Evolutionary conservation across 2,113 vertebrate genomes (phyloP).

Genomic region (Ascaphus truei): DNA sequence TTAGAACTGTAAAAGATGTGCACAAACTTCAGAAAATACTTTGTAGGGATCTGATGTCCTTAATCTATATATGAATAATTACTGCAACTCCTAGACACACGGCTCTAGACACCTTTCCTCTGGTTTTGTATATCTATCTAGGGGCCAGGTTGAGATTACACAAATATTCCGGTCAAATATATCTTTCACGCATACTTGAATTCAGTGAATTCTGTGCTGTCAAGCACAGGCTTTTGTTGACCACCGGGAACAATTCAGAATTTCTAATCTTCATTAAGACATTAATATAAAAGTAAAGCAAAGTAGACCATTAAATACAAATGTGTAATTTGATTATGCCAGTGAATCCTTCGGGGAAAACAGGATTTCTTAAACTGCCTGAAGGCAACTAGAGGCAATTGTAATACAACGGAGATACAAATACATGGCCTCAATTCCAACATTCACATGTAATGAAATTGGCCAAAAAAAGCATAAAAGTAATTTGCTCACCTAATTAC

Average conservation of each 20-base stretch:
- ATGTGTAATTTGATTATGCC: slow-evolving; percentile 30
- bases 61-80: slow-evolving; percentile 5
- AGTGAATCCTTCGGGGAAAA: slow-evolving; percentile 19
- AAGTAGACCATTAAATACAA: slow-evolving; percentile 31
- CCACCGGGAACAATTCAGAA: slow-evolving; percentile 27
- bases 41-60: slow-evolving; percentile 1
- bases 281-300: slow-evolving; percentile 16
- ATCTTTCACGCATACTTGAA: slow-evolving; percentile 24
- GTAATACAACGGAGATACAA: slow-evolving; percentile 7
- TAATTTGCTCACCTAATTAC: not conserved
- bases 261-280: slow-evolving; percentile 33
- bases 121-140: slow-evolving; percentile 3
- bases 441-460: not conserved
- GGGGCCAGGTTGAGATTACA: slow-evolving; percentile 11
- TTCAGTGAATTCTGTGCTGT: slow-evolving; percentile 26
- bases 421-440: slow-evolving; percentile 6
- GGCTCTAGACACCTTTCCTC: slow-evolving; percentile 1
- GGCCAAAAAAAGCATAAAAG: not conserved
- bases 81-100: not conserved
- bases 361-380: slow-evolving; percentile 19
- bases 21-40: not conserved
- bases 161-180: slow-evolving; percentile 23
- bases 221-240: slow-evolving; percentile 20
- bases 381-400: slow-evolving; percentile 31
- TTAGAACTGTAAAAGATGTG: too few relatives aligned